Percentiles rank a stretch among this genome's conserved stretches.
These are phyloP conservation scores for Bombyx mori DNA, from an alignment of 1,140 invertebrate genomes.

Conservation along the genomic window ASM3026992v2 NC_085133.1:8820001-8820500, in stretches of 20 bases:
- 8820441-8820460: too few species aligned
- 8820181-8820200: conserved; percentile 71
- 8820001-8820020: conserved; percentile 28
- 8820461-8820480: too few species aligned
- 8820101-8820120: conserved; percentile 39
- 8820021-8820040: conserved; percentile 48
- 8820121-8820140: conserved; percentile 65
- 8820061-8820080: conserved; percentile 70
- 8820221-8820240: conserved; percentile 68
- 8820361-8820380: too few species aligned
- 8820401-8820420: too few species aligned
- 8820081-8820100: conserved; percentile 63
- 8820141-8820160: conserved; percentile 27
- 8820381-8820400: too few species aligned
- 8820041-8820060: conserved; percentile 67
- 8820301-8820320: conserved; percentile 2
- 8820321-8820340: neutral
- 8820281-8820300: conserved; percentile 18
- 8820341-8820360: too few species aligned
- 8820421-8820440: too few species aligned
- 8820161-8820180: conserved; percentile 53
- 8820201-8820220: conserved; percentile 71
- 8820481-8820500: too few species aligned
- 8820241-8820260: conserved; percentile 63
- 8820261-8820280: conserved; percentile 18